Base-by-base conservation (phyloP, 2,113 vertebrate genomes). In the Clarias macrocephalus region DNA sequence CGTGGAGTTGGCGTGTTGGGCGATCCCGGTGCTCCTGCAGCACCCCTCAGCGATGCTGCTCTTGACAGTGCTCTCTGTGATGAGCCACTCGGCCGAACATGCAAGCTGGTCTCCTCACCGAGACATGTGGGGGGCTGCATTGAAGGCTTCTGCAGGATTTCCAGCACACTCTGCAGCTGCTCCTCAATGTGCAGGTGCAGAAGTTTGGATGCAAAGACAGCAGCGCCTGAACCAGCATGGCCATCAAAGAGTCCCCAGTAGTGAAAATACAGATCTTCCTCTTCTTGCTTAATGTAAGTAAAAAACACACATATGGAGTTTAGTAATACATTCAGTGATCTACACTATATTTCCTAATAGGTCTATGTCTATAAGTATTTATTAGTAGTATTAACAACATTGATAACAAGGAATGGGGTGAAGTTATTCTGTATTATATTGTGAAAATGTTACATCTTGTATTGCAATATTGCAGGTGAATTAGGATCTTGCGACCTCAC, bases 201-300 rank as follows among this genome's bases (percentile, higher is more conserved):
- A 42, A 99, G 93, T 65, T 94, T 97, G 15, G 98, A 97, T 0
- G 97, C 97, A 1, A 97, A 95, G 7, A 99, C 96, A 0, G 98
- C 98, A 0, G 95, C 97, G 3, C 98, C 98, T 0, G 97, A 97
- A 13, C 98, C 98, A 0, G 98, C 98, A 0, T 99, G 98, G 2
- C 98, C 98, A 23, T 99, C 98, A 10, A 99, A 99, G 86, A 99
- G 87, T 0, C 96, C 98, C 98, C 98, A 99, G 93, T 99, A 99
- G 92, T 97, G 96, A 88, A 99, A 96, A 77, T 93, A 93, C 42
- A 99, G 93, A 7, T 96, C 96, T 2, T 97, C 97, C 16, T 86
- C 56, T 28, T 90, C 89, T 66, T 83, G 68, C 42, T 82, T 70
- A 68, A 86, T 42, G 66, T 11, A 63, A 48, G 10, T 19, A 77